Conservation (phyloP, 92 coral and sea anemone species). For the Galaxea fascicularis region DNA sequence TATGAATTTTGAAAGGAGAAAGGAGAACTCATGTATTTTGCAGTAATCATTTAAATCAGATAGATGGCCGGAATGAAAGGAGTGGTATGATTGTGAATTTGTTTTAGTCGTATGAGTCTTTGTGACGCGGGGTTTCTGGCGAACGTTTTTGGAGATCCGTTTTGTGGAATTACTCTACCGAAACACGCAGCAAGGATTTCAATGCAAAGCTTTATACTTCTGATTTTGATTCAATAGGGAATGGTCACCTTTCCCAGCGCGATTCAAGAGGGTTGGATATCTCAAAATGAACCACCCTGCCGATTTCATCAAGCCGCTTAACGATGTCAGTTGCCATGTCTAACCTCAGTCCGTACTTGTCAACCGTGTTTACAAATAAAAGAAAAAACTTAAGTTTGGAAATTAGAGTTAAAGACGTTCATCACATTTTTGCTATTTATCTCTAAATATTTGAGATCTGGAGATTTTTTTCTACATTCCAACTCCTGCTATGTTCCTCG, state of each 20-base stretch:
- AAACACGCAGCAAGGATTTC: too few species aligned
- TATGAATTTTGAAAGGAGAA: too few species aligned
- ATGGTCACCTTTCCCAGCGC: not conserved
- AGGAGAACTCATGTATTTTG: too few species aligned
- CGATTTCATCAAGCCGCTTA: not conserved
- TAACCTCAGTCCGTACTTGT: not conserved
- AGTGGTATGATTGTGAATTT: too few species aligned
- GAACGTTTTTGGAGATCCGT: too few species aligned
- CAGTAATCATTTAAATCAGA: too few species aligned
- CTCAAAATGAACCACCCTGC: not conserved
- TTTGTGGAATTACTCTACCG: too few species aligned
- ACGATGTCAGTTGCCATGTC: not conserved
- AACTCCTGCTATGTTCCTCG: not conserved
- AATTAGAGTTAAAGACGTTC: not conserved
- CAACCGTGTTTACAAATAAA: not conserved
- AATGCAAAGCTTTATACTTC: not conserved
- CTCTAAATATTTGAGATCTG: not conserved
- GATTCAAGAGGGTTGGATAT: not conserved
- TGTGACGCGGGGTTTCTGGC: too few species aligned
- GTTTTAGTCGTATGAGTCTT: too few species aligned
- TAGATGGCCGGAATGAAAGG: too few species aligned
- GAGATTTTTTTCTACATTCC: not conserved
- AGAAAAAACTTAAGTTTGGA: not conserved
- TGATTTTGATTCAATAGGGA: not conserved
- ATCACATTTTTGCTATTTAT: not conserved